phyloP scores from a whole-genome alignment of 2,888 invertebrate genomes.

The Ichneumoninae sp. region DNA sequence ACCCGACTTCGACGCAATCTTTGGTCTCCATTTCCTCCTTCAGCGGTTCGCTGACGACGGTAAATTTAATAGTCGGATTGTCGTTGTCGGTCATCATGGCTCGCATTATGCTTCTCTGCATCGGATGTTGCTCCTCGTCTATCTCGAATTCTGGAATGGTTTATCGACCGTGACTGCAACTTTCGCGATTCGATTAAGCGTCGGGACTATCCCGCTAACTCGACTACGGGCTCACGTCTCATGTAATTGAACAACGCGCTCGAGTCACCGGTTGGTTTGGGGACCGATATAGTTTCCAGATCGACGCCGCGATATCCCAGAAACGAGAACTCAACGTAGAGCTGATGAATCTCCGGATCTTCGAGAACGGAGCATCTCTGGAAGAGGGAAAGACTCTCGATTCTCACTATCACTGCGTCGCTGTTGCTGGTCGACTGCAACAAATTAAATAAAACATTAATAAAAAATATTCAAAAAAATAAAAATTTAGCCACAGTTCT shows the following conservation, averaged over 20 bases:
- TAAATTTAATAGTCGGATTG: conserved; percentile 76
- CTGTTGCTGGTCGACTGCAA: conserved; percentile 46
- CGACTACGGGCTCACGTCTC: conserved; percentile 52
- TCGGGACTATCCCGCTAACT: not conserved
- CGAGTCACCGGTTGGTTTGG: conserved; percentile 61
- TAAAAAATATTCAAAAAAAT: not conserved
- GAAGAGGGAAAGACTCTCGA: conserved; percentile 73
- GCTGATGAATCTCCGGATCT: conserved; percentile 71
- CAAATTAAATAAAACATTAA: not conserved
- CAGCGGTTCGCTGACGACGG: conserved; percentile 77
- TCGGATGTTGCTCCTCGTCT: conserved; percentile 71
- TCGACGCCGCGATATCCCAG: conserved; percentile 76
- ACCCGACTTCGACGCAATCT: conserved; percentile 81
- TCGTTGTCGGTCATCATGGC: conserved; percentile 74
- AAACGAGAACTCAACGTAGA: conserved; percentile 80
- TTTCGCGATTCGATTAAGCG: not conserved
- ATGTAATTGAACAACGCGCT: conserved; percentile 66
- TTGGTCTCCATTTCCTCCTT: conserved; percentile 74
- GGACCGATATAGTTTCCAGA: conserved; percentile 78
- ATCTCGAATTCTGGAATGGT: conserved; percentile 75
- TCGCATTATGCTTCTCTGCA: conserved; percentile 72
- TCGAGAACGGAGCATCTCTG: conserved; percentile 69
- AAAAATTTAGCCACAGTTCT: not conserved
- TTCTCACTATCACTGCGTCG: conserved; percentile 74
- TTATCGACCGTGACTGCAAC: not conserved